Evolutionary conservation across 2,888 invertebrate species (phyloP).

Genomic region (Caenorhabditis afra): DNA sequence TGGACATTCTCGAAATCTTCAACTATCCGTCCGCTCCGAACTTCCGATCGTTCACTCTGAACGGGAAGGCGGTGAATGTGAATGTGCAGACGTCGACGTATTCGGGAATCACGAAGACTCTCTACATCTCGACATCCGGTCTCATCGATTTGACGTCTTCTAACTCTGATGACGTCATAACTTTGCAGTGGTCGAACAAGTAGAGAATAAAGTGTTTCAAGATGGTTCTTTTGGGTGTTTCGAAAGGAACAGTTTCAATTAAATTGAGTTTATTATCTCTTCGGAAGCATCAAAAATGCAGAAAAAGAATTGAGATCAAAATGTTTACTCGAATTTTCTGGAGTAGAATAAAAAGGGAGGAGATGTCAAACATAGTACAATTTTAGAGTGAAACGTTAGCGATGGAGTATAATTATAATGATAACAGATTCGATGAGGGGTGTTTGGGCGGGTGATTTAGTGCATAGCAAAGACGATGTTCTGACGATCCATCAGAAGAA

Average conservation of each 20-base stretch:
- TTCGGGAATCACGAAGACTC: conserved; percentile 44
- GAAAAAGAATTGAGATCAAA: conserved; percentile 53
- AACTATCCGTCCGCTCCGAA: conserved; percentile 64
- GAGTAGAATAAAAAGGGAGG: not conserved
- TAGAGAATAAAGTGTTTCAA: not conserved
- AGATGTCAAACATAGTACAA: conserved; percentile 49
- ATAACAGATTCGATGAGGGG: conserved; percentile 2
- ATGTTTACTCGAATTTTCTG: not conserved
- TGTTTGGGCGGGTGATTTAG: conserved; percentile 31
- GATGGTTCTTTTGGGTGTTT: not conserved
- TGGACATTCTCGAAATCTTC: conserved; percentile 71
- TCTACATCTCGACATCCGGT: conserved; percentile 39
- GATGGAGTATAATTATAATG: not conserved
- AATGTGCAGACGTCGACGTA: conserved; percentile 55
- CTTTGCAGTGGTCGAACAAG: conserved; percentile 35
- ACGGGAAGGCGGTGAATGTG: conserved; percentile 58
- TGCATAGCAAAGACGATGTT: conserved; percentile 70
- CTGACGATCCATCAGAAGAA: conserved; percentile 69
- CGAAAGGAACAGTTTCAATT: too few species aligned
- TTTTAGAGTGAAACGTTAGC: not conserved
- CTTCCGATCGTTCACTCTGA: conserved; percentile 63
- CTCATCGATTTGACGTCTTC: conserved; percentile 45
- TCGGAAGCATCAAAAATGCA: too few species aligned
- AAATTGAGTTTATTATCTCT: too few species aligned
- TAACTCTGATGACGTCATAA: conserved; percentile 24